Conservation (phyloP, 2,888 invertebrate genomes). For the Agelastica alni region DNA sequence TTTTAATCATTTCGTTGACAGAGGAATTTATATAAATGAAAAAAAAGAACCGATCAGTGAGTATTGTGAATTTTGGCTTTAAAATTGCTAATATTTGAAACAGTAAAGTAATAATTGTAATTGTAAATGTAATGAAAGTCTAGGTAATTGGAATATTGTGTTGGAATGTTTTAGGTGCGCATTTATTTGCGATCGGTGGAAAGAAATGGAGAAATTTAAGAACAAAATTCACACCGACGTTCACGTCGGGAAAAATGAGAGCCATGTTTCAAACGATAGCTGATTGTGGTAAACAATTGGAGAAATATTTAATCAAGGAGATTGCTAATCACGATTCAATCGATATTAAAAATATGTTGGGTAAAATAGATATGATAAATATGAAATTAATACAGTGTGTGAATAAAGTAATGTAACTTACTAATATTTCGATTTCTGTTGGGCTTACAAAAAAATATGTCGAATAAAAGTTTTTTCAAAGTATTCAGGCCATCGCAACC, state of each 20-base stretch:
- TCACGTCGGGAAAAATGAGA: constrained; percentile 68
- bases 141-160: too few relatives aligned
- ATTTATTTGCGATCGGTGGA: constrained; percentile 45
- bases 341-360: constrained; percentile 27
- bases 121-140: too few relatives aligned
- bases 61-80: too few relatives aligned
- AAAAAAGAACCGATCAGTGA: constrained; percentile 61
- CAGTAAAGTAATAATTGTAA: too few relatives aligned
- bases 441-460: too few relatives aligned
- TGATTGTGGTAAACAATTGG: constrained; percentile 51
- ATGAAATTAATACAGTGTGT: too few relatives aligned
- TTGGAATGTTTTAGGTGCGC: constrained; percentile 46
- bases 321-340: constrained; percentile 12
- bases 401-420: too few relatives aligned
- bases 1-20: constrained; percentile 65
- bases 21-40: constrained; percentile 63
- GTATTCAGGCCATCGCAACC: too few relatives aligned
- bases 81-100: too few relatives aligned
- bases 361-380: too few relatives aligned
- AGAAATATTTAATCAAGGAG: constrained; percentile 18
- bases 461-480: too few relatives aligned
- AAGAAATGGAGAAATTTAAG: constrained; percentile 34
- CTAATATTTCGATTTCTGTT: too few relatives aligned
- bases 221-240: constrained; percentile 62
- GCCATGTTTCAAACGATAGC: constrained; percentile 65